phyloP scores from a whole-genome alignment of 2,113 vertebrate species.

The Lanius ludovicianus region DNA sequence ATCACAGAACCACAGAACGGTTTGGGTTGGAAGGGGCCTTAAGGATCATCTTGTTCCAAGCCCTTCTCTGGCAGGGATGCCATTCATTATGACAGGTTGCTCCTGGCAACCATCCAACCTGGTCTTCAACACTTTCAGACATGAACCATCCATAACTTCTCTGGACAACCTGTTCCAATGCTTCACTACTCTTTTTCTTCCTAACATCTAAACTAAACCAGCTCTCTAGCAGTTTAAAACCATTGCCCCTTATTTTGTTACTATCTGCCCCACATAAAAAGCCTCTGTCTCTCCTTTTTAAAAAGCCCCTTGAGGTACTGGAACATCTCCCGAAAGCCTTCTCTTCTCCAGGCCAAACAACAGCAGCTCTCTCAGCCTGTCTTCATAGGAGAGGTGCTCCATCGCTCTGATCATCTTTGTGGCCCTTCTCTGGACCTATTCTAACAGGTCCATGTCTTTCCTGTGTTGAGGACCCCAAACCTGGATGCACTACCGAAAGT shows the following conservation, averaged over 20 bases:
- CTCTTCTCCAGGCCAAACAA: neutral
- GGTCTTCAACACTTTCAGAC: neutral
- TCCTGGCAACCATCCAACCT: neutral
- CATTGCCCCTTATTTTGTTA: neutral
- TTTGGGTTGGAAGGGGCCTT: neutral
- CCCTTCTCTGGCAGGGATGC: neutral
- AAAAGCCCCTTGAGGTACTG: neutral
- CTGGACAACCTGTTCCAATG: neutral
- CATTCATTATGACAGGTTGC: neutral
- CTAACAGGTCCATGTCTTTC: neutral
- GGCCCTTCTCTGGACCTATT: neutral
- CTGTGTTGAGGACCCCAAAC: neutral
- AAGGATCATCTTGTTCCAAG: neutral
- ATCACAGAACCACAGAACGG: neutral
- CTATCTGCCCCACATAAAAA: neutral
- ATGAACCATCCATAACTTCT: neutral
- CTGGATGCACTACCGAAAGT: neutral
- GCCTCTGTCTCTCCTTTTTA: neutral
- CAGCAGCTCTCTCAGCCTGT: neutral
- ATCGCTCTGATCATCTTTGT: neutral
- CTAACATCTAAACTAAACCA: neutral
- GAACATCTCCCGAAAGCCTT: accelerated
- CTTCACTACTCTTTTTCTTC: neutral
- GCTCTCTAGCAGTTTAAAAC: neutral
- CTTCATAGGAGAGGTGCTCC: neutral